Evolutionary conservation across 2,113 vertebrate genomes (phyloP).

Genomic region (Sinocyclocheilus maitianheensis): DNA sequence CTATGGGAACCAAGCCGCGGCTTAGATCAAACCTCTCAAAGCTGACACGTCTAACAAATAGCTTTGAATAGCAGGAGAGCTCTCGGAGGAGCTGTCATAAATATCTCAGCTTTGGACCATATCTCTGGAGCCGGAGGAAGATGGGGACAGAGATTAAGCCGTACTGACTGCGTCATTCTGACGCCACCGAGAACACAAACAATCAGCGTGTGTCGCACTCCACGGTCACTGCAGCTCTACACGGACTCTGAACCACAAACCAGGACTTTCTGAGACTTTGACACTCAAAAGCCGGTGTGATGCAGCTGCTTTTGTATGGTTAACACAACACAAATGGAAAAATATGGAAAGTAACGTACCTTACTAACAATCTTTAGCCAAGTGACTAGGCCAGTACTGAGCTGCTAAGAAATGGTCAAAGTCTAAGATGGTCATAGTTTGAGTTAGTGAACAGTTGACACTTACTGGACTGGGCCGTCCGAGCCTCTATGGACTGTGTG

Average conservation of each 20-base stretch:
- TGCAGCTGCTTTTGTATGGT: background rate
- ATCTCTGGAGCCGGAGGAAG: slow-evolving; percentile 31
- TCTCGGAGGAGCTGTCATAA: slow-evolving; percentile 58
- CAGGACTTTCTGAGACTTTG: background rate
- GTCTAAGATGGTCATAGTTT: background rate
- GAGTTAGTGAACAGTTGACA: slow-evolving; percentile 52
- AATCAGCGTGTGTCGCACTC: background rate
- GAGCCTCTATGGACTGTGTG: slow-evolving; percentile 81
- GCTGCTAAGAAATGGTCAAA: background rate
- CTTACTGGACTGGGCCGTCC: slow-evolving; percentile 94
- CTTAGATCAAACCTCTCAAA: slow-evolving; percentile 30
- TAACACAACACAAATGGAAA: background rate
- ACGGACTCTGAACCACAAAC: background rate
- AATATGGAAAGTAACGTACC: background rate
- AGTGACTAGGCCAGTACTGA: background rate
- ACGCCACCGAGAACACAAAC: slow-evolving; percentile 38
- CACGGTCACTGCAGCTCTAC: background rate
- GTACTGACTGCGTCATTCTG: slow-evolving; percentile 37
- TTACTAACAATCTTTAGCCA: background rate
- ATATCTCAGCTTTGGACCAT: slow-evolving; percentile 53
- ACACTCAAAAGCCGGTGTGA: background rate
- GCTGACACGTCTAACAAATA: slow-evolving; percentile 60
- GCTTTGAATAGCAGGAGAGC: slow-evolving; percentile 50
- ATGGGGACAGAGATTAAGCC: slow-evolving; percentile 48
- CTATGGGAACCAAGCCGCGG: slow-evolving; percentile 50